Conservation (phyloP, 2,888 invertebrate species). For the Drosophila kanekoi region DNA sequence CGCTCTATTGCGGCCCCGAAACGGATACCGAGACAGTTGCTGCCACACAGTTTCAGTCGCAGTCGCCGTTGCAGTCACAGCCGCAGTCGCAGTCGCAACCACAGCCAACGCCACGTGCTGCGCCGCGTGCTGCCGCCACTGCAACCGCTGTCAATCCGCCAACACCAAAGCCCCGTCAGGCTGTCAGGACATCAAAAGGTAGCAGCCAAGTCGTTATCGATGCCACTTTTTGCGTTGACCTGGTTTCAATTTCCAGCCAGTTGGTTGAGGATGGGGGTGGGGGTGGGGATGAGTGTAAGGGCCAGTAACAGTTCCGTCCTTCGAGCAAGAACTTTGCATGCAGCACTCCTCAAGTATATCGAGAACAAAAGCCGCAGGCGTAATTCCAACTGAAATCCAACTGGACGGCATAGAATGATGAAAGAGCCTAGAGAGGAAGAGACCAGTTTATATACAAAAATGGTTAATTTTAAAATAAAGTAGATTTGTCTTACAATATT, state of each 20-base stretch:
- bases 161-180: constrained; percentile 85
- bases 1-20: constrained; percentile 80
- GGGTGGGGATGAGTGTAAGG: background rate
- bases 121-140: constrained; percentile 73
- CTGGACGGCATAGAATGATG: background rate
- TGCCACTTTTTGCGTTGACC: constrained; percentile 53
- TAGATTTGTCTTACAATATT: no score
- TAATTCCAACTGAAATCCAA: background rate
- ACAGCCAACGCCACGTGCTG: constrained; percentile 83
- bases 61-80: constrained; percentile 22
- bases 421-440: background rate
- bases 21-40: constrained; percentile 43
- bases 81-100: constrained; percentile 43
- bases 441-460: background rate
- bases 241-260: constrained; percentile 48
- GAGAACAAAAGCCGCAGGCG: background rate
- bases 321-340: constrained; percentile 18
- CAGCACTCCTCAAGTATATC: constrained; percentile 5
- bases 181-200: constrained; percentile 71
- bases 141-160: constrained; percentile 70
- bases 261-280: background rate
- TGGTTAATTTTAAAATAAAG: no score
- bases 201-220: constrained; percentile 34
- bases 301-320: background rate
- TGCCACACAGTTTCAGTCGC: constrained; percentile 19